Base-by-base conservation (phyloP, 1,140 invertebrate genomes). In the Diachasmimorpha longicaudata region DNA sequence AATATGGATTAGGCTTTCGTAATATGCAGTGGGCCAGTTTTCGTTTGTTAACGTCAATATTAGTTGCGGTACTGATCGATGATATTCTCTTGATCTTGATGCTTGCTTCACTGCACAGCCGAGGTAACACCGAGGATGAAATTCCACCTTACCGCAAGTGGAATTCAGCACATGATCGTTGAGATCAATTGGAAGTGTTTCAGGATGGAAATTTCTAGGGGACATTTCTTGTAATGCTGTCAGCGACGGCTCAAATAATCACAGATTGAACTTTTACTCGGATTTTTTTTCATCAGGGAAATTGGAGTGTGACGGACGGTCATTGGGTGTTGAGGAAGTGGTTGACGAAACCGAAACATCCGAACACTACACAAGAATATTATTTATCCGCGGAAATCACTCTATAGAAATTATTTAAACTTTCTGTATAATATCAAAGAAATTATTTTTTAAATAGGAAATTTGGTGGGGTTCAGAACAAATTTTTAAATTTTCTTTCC, bases 111-210 rank as follows among this genome's bases (percentile, higher is more conserved):
- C 58, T 63, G 58, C 25, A 23, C 23, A 74, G 72, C 31, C 14
- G 19, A 69, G 37, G 5, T 44, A 74, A 68, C 66, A 14, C 13
- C n/a, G 36, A 67, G 55, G 72, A 72, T 76, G 71, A 74, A 79
- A 79, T 79, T 79, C 75, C 78, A 75, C 58, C 74, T 79, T 69
- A 77, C 78, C 78, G 63, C 78, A 79, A 71, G 63, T 42, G 71
- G 71, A 74, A 73, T 78, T 66, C 39, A 76, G 71, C 67, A 46
- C 70, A 58, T 19, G 48, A 52, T 52, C 48, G 48, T 23, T 76
- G 70, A 48, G 48, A 76, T 70, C 70, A 70, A 78, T 78, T 23
- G 58, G 23, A 63, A 25, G 23, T 63, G 19, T 11, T 63, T 25
- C 58, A 63, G 19, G 58, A 63, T 63, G 58, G 19, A 31, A 11